Evolutionary conservation across 2,888 invertebrate species (phyloP), one percentile per base, ranked within the genome.

Genomic region (Nemoura dubitans): DNA sequence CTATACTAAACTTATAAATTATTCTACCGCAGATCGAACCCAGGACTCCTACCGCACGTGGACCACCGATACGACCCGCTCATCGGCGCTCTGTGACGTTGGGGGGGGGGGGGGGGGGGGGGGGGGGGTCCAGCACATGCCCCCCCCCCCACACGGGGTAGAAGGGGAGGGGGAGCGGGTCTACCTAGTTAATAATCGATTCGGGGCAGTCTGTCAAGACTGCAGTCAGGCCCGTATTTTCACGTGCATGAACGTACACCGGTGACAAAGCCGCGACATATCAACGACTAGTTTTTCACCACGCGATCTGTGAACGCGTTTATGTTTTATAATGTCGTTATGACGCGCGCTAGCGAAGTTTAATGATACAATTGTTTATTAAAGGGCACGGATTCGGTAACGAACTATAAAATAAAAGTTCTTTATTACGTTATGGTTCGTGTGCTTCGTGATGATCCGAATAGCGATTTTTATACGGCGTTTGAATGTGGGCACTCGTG

Each of bases 131-230:
- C n/a, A n/a, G n/a, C n/a, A n/a, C 59, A 10, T 21, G 59, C 59
- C 59, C 59, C 59, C 59, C 59, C 16, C 59, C 14, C 59, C 14
- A 21, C 2, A 14, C 59, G 16, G 36, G 36, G 21, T 21, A n/a
- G n/a, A 10, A 10, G 36, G 36, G 36, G 36, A 10, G 36, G 36
- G 36, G 36, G 36, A 10, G 59, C 6, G 59, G 59, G 59, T 10
- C 59, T 59, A 59, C 59, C 59, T 59, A 59, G 59, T 59, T 59
- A 59, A 59, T 59, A 59, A 59, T 59, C 59, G 59, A 59, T 59
- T 59, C 59, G 59, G 59, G 59, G 59, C 14, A 59, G 21, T 14
- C 59, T 7, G 59, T 59, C 59, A 7, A 59, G 59, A 59, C 59
- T 59, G 21, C 59, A 59, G 59, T 14, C 59, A 1, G 59, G 21